A percentile compares a stretch with the other conserved stretches of the same genome.
Conservation (phyloP, 2,888 invertebrate genomes). For the Spilosoma lubricipeda region DNA sequence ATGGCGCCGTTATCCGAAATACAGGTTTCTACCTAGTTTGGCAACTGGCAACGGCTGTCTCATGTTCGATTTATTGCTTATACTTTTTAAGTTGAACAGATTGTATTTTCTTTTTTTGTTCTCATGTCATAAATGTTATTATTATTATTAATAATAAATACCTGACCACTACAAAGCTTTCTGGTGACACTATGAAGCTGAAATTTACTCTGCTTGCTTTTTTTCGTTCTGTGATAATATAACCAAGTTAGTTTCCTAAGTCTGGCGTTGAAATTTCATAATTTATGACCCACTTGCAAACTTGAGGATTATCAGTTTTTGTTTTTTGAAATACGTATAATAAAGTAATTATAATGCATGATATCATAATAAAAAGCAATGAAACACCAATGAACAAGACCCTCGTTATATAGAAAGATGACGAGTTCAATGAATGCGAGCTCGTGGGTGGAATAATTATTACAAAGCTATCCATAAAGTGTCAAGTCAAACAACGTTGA, state of each 20-base stretch:
- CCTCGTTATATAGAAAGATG: conserved; percentile 49
- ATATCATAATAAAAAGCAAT: conserved; percentile 3
- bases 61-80: no score
- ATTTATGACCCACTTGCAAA: neutral
- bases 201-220: neutral
- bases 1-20: no score
- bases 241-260: neutral
- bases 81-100: no score
- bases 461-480: conserved; percentile 74
- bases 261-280: neutral
- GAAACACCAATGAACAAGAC: conserved; percentile 27
- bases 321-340: neutral
- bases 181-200: no score
- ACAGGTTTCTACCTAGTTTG: no score
- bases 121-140: no score
- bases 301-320: neutral
- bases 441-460: conserved; percentile 75
- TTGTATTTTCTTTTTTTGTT: no score
- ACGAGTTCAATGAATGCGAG: conserved; percentile 67
- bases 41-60: no score
- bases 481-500: conserved; percentile 70
- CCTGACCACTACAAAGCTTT: neutral
- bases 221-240: neutral
- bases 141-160: no score
- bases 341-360: neutral